These are phyloP conservation scores for Drosophila rubida DNA, from an alignment of 2,888 invertebrate species.

Conservation along the genomic window DNA sequence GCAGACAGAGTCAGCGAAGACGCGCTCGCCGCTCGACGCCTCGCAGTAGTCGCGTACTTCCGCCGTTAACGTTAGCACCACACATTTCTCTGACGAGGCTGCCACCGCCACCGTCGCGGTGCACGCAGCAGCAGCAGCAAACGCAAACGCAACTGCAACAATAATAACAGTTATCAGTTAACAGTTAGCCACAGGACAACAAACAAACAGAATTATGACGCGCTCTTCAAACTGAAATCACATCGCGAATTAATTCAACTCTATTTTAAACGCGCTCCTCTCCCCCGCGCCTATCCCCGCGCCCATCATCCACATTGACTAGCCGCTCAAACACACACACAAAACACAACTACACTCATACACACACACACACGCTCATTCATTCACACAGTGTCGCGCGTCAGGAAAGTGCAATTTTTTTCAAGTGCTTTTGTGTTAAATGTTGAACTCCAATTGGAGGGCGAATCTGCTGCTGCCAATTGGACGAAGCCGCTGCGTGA, in stretches of 20 bases:
- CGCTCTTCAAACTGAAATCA: slow-evolving; percentile 19
- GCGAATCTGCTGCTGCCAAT: slow-evolving; percentile 34
- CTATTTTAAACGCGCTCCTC: neutral
- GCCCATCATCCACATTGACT: neutral
- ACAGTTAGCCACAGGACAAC: slow-evolving; percentile 47
- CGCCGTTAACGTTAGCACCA: slow-evolving; percentile 80
- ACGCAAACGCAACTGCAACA: slow-evolving; percentile 37
- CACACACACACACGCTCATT: slow-evolving; percentile 13
- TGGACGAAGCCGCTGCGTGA: slow-evolving; percentile 46
- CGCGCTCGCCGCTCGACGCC: slow-evolving; percentile 75
- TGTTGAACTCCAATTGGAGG: slow-evolving; percentile 48
- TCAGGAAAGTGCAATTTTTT: slow-evolving; percentile 45
- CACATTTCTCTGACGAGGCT: slow-evolving; percentile 66
- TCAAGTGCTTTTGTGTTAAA: slow-evolving; percentile 55
- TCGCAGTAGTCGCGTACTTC: slow-evolving; percentile 78
- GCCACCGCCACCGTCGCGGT: slow-evolving; percentile 74
- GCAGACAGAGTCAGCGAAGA: slow-evolving; percentile 73
- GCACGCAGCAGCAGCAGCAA: slow-evolving; percentile 62
- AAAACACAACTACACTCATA: neutral
- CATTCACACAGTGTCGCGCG: slow-evolving; percentile 1
- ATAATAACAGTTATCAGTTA: slow-evolving; percentile 39
- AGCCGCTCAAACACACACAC: slow-evolving; percentile 12
- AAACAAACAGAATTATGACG: slow-evolving; percentile 35
- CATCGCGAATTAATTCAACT: neutral
- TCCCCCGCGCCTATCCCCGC: neutral